Evolutionary conservation across 2,888 invertebrate species (phyloP).

Genomic region (Andrena dorsata): DNA sequence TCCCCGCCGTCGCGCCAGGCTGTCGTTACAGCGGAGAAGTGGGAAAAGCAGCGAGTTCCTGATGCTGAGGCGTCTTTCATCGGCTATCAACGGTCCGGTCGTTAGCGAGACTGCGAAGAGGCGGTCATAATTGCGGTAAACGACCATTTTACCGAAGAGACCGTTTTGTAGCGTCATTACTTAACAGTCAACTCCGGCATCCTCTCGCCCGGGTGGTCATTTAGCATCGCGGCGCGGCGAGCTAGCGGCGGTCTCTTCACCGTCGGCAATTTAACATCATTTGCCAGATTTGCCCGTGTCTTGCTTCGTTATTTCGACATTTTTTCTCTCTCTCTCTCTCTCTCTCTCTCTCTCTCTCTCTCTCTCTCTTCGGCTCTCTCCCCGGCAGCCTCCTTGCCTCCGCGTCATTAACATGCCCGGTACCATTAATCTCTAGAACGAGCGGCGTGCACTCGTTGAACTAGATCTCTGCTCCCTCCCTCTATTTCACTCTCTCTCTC

Average conservation of each 20-base stretch:
- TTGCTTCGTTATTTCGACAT: slow-evolving; percentile 56
- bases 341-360: neutral
- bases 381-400: slow-evolving; percentile 3
- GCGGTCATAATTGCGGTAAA: slow-evolving; percentile 63
- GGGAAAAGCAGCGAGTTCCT: slow-evolving; percentile 13
- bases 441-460: slow-evolving; percentile 20
- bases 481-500: neutral
- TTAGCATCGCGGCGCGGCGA: slow-evolving; percentile 47
- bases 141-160: slow-evolving; percentile 59
- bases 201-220: slow-evolving; percentile 36
- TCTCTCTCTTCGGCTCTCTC: neutral
- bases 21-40: neutral
- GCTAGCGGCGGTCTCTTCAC: slow-evolving; percentile 20
- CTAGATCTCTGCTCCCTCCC: neutral
- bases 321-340: neutral
- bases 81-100: slow-evolving; percentile 52
- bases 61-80: slow-evolving; percentile 44
- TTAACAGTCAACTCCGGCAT: slow-evolving; percentile 55
- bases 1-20: neutral
- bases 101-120: slow-evolving; percentile 50
- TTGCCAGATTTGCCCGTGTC: slow-evolving; percentile 64
- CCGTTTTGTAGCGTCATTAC: slow-evolving; percentile 63
- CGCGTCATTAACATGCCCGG: slow-evolving; percentile 60
- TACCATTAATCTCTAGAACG: slow-evolving; percentile 65
- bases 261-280: slow-evolving; percentile 63